Evolutionary conservation across 1,140 invertebrate genomes (phyloP).

Genomic region (Elysia chlorotica): DNA sequence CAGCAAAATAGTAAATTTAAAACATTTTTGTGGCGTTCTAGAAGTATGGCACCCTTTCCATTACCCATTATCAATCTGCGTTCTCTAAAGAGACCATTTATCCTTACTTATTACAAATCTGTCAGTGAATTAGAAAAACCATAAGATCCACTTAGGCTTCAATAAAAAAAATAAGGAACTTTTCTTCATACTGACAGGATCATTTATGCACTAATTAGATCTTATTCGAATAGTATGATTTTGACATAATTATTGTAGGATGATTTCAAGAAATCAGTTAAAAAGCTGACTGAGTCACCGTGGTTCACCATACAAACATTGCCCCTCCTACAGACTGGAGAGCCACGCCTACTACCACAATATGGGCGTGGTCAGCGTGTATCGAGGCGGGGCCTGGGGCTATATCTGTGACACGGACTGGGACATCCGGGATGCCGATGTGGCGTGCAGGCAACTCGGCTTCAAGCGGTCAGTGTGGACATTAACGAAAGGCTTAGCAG

Average conservation of each 20-base stretch:
- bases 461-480: slow-evolving; percentile 32
- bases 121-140: too few relatives aligned
- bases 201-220: neutral
- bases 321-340: neutral
- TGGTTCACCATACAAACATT: neutral
- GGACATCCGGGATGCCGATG: slow-evolving; percentile 44
- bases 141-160: too few relatives aligned
- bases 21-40: too few relatives aligned
- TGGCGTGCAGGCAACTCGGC: slow-evolving; percentile 52
- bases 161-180: too few relatives aligned
- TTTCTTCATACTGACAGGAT: too few relatives aligned
- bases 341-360: neutral
- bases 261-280: neutral
- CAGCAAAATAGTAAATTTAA: too few relatives aligned
- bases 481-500: too few relatives aligned
- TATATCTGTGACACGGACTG: slow-evolving; percentile 52
- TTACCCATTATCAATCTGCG: too few relatives aligned
- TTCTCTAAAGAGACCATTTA: too few relatives aligned
- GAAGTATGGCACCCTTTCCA: too few relatives aligned
- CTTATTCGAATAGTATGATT: neutral
- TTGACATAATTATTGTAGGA: neutral
- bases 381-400: slow-evolving; percentile 42
- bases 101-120: too few relatives aligned
- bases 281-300: neutral
- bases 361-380: slow-evolving; percentile 44